phyloP scores from a whole-genome alignment of 2,113 vertebrate species.

The Notiomystis cincta region DNA sequence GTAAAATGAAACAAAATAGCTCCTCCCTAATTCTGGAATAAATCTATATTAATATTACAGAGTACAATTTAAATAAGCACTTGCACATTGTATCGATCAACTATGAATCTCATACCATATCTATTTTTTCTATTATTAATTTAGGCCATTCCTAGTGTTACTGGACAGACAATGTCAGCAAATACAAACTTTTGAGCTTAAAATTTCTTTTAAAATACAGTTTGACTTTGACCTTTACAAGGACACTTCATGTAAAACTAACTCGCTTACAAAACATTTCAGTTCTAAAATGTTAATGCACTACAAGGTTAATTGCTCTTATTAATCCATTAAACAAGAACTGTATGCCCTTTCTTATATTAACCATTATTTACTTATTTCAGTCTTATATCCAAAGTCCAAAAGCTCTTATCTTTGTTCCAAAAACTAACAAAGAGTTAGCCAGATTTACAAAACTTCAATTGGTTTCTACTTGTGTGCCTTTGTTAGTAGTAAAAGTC shows the following conservation, averaged over 20 bases:
- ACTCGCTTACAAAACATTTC: slow-evolving; percentile 19
- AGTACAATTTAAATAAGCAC: not conserved
- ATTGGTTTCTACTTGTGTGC: not conserved
- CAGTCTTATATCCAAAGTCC: slow-evolving; percentile 7
- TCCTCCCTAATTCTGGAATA: not conserved
- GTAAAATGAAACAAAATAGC: not conserved
- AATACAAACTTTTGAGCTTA: not conserved
- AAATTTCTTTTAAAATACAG: slow-evolving; percentile 2
- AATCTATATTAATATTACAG: not conserved
- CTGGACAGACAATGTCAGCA: not conserved
- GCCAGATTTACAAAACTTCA: not conserved
- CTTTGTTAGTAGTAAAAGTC: not conserved
- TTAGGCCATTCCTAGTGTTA: not conserved
- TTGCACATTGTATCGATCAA: not conserved
- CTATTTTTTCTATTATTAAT: not conserved
- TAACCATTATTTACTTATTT: slow-evolving; percentile 53
- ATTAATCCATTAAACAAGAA: slow-evolving; percentile 59
- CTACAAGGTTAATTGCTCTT: slow-evolving; percentile 53
- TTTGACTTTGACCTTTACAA: slow-evolving; percentile 30
- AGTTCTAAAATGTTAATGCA: slow-evolving; percentile 56
- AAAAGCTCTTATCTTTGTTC: slow-evolving; percentile 6
- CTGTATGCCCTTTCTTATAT: slow-evolving; percentile 37
- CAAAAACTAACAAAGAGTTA: slow-evolving; percentile 5
- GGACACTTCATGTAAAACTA: slow-evolving; percentile 36
- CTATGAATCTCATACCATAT: not conserved